Conservation (phyloP, 2,888 invertebrate species). For the Villa cingulata region DNA sequence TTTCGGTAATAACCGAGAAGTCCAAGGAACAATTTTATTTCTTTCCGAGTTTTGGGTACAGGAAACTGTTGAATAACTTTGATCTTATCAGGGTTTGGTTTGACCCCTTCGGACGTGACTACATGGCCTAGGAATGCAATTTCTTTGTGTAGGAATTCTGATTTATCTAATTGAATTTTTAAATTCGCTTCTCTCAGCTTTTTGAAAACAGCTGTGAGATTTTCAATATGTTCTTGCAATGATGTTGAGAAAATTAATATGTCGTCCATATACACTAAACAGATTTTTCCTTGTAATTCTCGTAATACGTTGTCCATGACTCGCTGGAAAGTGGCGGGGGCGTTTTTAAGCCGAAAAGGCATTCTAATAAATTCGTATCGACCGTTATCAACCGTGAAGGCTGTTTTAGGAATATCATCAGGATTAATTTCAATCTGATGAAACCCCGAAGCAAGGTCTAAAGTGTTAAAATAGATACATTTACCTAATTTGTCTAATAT, state of each 20-base stretch:
- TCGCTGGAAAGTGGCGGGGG: constrained; percentile 16
- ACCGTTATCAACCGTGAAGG: no score
- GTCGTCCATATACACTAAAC: constrained; percentile 18
- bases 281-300: constrained; percentile 3
- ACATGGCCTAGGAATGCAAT: constrained; percentile 9
- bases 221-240: constrained; percentile 1
- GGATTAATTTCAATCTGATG: no score
- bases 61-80: constrained; percentile 5
- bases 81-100: constrained; percentile 3
- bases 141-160: constrained; percentile 13
- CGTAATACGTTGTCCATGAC: constrained; percentile 13
- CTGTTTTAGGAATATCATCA: no score
- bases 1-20: constrained; percentile 4
- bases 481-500: constrained; percentile 18
- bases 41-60: background rate
- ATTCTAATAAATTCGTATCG: constrained; percentile 16
- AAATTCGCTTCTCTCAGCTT: constrained; percentile 7
- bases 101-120: background rate
- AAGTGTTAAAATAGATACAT: constrained; percentile 16
- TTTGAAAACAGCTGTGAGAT: constrained; percentile 4
- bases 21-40: constrained; percentile 13
- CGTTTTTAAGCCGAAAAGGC: constrained; percentile 12
- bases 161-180: constrained; percentile 15
- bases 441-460: no score
- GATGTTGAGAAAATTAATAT: constrained; percentile 11